These are phyloP conservation scores for Pithys albifrons DNA, from an alignment of 2,113 vertebrate species.

Conservation along the genomic window DNA sequence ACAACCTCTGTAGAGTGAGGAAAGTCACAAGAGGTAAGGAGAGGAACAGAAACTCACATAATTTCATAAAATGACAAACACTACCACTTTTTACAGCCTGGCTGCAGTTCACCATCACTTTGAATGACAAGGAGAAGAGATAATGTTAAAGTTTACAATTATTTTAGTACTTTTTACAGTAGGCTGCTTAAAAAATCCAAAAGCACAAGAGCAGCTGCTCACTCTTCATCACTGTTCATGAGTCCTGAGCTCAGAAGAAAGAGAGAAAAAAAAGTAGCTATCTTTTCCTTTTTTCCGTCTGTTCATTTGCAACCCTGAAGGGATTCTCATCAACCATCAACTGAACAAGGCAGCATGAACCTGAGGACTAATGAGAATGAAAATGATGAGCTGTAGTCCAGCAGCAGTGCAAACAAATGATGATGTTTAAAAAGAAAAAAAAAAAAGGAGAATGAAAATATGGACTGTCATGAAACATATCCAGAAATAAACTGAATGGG, in stretches of 20 bases:
- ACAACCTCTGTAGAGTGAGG: neutral
- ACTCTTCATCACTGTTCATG: neutral
- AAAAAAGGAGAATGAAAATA: neutral
- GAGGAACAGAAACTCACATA: neutral
- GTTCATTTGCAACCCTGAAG: neutral
- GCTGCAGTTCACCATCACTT: neutral
- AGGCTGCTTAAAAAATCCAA: neutral
- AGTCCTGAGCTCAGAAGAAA: neutral
- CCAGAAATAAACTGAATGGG: neutral
- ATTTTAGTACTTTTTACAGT: neutral
- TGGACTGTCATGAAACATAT: neutral
- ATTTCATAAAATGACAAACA: neutral
- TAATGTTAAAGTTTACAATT: neutral
- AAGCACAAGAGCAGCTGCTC: neutral
- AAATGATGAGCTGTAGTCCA: neutral
- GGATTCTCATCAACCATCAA: neutral
- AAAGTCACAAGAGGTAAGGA: neutral
- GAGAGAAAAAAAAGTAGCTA: neutral
- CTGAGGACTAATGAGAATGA: neutral
- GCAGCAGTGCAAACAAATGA: neutral
- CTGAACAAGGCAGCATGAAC: neutral
- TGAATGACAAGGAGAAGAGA: neutral
- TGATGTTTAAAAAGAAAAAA: neutral
- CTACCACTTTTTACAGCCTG: neutral
- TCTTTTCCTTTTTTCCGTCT: neutral